Evolutionary conservation across 2,888 invertebrate species (phyloP).

Genomic region (Oscheius myriophilus): DNA sequence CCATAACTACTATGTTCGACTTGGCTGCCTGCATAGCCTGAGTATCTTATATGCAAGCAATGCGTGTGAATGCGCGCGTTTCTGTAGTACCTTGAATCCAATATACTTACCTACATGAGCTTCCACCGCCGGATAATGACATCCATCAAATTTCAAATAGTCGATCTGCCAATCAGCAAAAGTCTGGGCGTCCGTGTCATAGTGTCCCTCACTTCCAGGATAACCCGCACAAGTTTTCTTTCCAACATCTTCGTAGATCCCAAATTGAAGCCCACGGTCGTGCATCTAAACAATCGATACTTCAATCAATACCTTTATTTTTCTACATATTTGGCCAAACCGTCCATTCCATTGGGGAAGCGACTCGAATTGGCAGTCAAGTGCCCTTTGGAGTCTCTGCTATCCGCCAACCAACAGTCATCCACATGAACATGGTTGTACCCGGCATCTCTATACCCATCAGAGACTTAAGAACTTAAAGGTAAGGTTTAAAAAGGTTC

Average conservation of each 20-base stretch:
- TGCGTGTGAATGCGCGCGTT: too few relatives aligned
- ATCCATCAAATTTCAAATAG: constrained; percentile 42
- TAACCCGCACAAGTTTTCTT: constrained; percentile 96
- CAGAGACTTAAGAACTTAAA: constrained; percentile 16
- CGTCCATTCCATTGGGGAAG: constrained; percentile 61
- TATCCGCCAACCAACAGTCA: constrained; percentile 69
- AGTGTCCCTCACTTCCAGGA: constrained; percentile 88
- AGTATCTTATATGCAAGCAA: too few relatives aligned
- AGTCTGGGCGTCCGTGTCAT: constrained; percentile 72
- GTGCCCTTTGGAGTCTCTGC: constrained; percentile 42
- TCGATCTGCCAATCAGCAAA: constrained; percentile 43
- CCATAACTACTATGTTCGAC: too few relatives aligned
- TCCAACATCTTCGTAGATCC: constrained; percentile 96
- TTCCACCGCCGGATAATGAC: constrained; percentile 1
- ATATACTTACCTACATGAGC: constrained; percentile 1
- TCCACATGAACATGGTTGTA: constrained; percentile 69
- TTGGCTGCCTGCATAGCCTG: too few relatives aligned
- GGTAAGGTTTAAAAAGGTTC: background rate
- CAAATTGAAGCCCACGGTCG: constrained; percentile 80
- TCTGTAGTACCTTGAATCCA: too few relatives aligned
- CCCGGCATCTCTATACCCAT: constrained; percentile 53
- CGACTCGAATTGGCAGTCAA: constrained; percentile 51
- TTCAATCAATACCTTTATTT: background rate
- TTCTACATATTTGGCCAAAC: constrained; percentile 56
- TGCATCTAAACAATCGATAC: constrained; percentile 27